Conservation (phyloP, 2,888 invertebrate species). For the Petrolisthes cinctipes region DNA sequence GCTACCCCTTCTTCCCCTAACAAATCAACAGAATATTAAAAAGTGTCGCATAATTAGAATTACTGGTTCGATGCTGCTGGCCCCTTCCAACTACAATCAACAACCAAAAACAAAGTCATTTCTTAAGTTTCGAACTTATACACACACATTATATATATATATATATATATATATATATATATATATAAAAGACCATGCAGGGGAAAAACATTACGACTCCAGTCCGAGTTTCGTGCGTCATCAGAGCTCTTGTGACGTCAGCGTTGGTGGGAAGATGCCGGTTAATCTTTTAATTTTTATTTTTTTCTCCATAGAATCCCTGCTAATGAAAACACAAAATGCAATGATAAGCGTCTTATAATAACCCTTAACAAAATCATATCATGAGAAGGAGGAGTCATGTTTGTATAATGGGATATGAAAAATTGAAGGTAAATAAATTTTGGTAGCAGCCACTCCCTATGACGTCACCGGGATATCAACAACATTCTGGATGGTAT, state of each 20-base stretch:
- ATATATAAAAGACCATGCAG: background rate
- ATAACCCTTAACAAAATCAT: too few species aligned
- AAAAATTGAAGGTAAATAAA: background rate
- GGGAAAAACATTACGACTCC: conserved; percentile 12
- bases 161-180: conserved; percentile 1
- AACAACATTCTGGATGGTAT: conserved; percentile 31
- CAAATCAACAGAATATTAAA: background rate
- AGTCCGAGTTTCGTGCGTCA: conserved; percentile 36
- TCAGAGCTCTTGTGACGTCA: conserved; percentile 35
- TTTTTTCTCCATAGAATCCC: background rate
- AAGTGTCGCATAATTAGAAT: too few species aligned
- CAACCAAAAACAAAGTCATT: too few species aligned
- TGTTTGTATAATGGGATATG: background rate
- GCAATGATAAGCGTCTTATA: background rate
- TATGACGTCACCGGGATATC: conserved; percentile 39
- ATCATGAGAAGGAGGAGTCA: too few species aligned
- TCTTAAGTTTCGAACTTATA: too few species aligned
- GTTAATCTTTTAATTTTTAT: background rate
- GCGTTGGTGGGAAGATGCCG: conserved; percentile 37
- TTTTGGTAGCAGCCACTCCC: background rate
- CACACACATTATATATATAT: background rate
- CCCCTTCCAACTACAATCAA: too few species aligned
- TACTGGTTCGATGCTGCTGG: too few species aligned
- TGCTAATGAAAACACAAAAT: background rate
- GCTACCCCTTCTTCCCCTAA: background rate